Conservation (phyloP, 2,113 vertebrate genomes). For the Vidua macroura region DNA sequence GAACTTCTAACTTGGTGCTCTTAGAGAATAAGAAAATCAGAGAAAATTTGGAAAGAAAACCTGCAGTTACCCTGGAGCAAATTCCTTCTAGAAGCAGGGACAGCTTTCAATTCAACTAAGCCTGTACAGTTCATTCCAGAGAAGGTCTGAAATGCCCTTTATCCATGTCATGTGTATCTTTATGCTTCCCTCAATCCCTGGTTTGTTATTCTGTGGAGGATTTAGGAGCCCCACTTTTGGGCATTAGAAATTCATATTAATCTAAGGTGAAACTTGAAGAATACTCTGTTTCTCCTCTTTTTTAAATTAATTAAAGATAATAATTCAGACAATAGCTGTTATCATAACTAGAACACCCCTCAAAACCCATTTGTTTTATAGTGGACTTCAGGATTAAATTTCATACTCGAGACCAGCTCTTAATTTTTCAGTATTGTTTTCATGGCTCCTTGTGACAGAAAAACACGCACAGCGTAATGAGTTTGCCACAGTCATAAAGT, state of each 20-base stretch:
- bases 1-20: not conserved
- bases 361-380: not conserved
- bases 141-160: not conserved
- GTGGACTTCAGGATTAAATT: not conserved
- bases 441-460: not conserved
- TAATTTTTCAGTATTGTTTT: not conserved
- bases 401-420: not conserved
- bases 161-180: not conserved
- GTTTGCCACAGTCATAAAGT: conserved; percentile 7
- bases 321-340: not conserved
- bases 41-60: not conserved
- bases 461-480: not conserved
- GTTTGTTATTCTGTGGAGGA: not conserved
- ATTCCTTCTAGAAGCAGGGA: not conserved
- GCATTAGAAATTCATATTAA: not conserved
- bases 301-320: not conserved
- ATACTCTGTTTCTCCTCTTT: not conserved
- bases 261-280: not conserved
- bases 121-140: not conserved
- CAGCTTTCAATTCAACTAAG: not conserved
- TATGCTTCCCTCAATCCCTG: not conserved
- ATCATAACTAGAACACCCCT: not conserved
- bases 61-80: not conserved
- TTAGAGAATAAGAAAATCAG: not conserved
- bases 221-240: rapidly evolving